phyloP scores from a whole-genome alignment of 2,797 vertebrate species.

The Enteromius afrohamiltoni region DNA sequence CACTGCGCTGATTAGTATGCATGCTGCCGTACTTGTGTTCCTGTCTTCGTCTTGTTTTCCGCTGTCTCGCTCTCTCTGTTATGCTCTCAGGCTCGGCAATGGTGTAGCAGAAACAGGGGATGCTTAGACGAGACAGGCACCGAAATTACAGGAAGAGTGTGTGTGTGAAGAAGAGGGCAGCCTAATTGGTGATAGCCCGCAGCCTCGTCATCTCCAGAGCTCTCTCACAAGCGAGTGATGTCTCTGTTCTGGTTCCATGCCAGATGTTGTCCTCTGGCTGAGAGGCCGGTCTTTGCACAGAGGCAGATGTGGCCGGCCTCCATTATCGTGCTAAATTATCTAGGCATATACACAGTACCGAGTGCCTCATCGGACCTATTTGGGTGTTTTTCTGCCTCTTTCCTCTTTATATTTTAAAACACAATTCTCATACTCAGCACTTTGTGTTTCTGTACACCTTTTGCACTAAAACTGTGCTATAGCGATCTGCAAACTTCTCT shows the following conservation, averaged over 20 bases:
- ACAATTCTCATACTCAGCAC: not conserved
- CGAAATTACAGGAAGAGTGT: constrained; percentile 52
- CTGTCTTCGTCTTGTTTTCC: constrained; percentile 57
- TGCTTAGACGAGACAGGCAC: constrained; percentile 52
- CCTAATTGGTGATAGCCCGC: constrained; percentile 60
- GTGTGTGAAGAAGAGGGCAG: constrained; percentile 54
- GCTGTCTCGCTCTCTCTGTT: constrained; percentile 44
- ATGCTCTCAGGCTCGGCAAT: constrained; percentile 45
- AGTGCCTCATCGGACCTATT: constrained; percentile 17
- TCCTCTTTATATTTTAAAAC: constrained; percentile 13
- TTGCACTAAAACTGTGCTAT: not conserved
- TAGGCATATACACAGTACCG: constrained; percentile 31
- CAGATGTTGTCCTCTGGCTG: constrained; percentile 48
- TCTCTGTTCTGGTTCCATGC: constrained; percentile 48
- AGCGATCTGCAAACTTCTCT: not conserved
- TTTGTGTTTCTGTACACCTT: constrained; percentile 12
- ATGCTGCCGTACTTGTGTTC: constrained; percentile 43
- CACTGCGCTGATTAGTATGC: constrained; percentile 57
- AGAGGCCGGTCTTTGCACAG: constrained; percentile 43
- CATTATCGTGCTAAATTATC: constrained; percentile 40
- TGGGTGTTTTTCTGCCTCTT: not conserved
- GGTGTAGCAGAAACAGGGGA: constrained; percentile 56
- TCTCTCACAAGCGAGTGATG: constrained; percentile 54
- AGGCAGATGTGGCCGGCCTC: constrained; percentile 45
- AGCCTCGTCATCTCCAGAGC: constrained; percentile 54